phyloP scores from a whole-genome alignment of 2,113 vertebrate species.

The Leuciscus idus region DNA sequence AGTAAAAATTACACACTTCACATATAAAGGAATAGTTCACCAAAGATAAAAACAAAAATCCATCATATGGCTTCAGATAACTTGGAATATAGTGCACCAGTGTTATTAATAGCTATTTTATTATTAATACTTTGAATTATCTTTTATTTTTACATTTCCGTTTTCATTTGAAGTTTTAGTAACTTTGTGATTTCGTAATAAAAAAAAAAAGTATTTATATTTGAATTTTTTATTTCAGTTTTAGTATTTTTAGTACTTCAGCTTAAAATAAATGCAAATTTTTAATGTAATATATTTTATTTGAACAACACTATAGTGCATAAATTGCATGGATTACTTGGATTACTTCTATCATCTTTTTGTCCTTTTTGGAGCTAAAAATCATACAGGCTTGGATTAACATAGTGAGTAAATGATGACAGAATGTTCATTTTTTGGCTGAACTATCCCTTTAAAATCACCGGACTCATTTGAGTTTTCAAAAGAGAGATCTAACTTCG shows the following conservation, averaged over 20 bases:
- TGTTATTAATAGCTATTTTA: too few species aligned
- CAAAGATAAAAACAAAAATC: neutral
- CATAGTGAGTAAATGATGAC: neutral
- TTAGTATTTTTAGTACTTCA: too few species aligned
- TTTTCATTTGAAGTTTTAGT: too few species aligned
- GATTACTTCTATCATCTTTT: neutral
- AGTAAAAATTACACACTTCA: neutral
- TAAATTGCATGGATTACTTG: neutral
- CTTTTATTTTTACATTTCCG: too few species aligned
- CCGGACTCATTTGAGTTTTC: neutral
- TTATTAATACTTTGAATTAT: too few species aligned
- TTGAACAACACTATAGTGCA: neutral
- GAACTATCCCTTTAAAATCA: constrained; percentile 2
- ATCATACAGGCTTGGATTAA: too few species aligned
- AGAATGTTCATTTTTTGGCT: neutral
- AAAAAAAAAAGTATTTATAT: too few species aligned
- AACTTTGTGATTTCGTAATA: too few species aligned
- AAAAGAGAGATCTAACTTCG: neutral
- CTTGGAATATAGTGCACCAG: neutral
- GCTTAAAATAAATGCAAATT: too few species aligned
- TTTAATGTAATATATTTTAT: too few species aligned
- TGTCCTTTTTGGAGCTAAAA: neutral
- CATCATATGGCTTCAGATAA: neutral
- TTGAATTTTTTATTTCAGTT: too few species aligned
- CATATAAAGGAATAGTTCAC: neutral